phyloP scores from a whole-genome alignment of 2,888 invertebrate genomes.

The Ophonus ardosiacus region DNA sequence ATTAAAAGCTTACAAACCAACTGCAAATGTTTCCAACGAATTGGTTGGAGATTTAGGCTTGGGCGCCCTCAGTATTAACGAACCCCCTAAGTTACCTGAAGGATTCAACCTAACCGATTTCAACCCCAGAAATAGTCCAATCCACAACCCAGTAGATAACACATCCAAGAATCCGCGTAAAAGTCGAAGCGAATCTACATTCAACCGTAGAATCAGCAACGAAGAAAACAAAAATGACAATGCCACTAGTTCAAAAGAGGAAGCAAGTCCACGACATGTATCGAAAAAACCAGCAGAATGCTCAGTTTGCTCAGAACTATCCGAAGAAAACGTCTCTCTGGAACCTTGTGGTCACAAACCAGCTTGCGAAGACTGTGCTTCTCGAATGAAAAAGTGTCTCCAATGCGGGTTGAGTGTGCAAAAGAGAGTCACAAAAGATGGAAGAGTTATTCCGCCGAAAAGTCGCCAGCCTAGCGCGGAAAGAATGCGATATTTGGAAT shows the following conservation, averaged over 20 bases:
- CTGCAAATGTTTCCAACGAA: slow-evolving; percentile 56
- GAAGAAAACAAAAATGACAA: slow-evolving; percentile 72
- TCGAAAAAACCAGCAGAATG: slow-evolving; percentile 79
- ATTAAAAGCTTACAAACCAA: slow-evolving; percentile 76
- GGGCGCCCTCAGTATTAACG: slow-evolving; percentile 70
- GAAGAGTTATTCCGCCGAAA: slow-evolving; percentile 75
- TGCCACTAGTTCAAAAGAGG: slow-evolving; percentile 65
- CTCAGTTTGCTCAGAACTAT: slow-evolving; percentile 84
- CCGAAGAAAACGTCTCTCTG: slow-evolving; percentile 81
- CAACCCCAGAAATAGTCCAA: slow-evolving; percentile 69
- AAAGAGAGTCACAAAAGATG: slow-evolving; percentile 78
- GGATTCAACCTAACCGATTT: slow-evolving; percentile 73
- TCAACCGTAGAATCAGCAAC: slow-evolving; percentile 69
- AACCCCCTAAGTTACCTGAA: slow-evolving; percentile 70
- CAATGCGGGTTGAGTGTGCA: slow-evolving; percentile 82
- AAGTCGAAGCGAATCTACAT: slow-evolving; percentile 71
- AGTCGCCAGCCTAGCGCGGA: slow-evolving; percentile 82
- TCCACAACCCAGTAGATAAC: slow-evolving; percentile 70
- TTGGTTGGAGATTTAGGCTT: slow-evolving; percentile 66
- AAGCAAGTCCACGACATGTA: slow-evolving; percentile 57
- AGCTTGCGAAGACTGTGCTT: slow-evolving; percentile 86
- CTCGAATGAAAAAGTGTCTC: slow-evolving; percentile 87
- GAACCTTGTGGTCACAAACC: slow-evolving; percentile 87
- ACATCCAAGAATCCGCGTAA: slow-evolving; percentile 67
- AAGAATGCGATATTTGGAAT: slow-evolving; percentile 83